Evolutionary conservation across 2,113 vertebrate species (phyloP), one percentile per base, ranked within the genome.

Genomic region (Morphnarchus princeps): DNA sequence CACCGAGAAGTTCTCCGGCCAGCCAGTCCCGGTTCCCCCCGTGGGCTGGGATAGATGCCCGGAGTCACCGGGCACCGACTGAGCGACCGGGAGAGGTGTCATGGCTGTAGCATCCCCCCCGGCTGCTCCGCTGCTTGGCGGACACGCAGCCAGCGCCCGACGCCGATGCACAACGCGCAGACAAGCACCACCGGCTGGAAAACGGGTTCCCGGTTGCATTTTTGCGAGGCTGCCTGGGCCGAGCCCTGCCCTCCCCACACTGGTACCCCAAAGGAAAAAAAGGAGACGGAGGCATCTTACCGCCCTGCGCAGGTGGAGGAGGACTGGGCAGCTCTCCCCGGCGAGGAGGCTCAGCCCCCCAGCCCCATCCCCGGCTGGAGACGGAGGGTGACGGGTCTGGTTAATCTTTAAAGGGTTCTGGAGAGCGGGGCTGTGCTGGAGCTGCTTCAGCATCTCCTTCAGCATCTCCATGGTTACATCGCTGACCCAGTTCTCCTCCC

Each of bases 401-500:
- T 77, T 90, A 92, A 96, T 89, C 94, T 94, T 94, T 31, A 63
- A 88, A 97, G 94, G 96, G 94, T 96, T 97, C 96, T 94, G 97
- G 97, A 89, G 95, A 98, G 95, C 91, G 71, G 97, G 71, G 95
- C 95, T 97, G 95, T 42, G 96, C 90, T 89, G 80, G 82, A 90
- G 94, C 97, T 83, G 97, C 98, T 97, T 96, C 97, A 97, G 52
- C 52, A 54, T 54, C 52, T 54, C 52, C 52, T 54, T 91, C 97
- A 89, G 96, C 96, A 97, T 98, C 98, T 96, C 98, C 98, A 98
- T 98, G 98, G 98, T 97, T 98, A 98, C 98, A 49, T 21, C 25
- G 86, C 98, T 98, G 98, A 98, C 98, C 98, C 98, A 98, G 97
- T 98, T 98, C 98, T 98, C 96, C 97, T 96, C 87, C 91, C 96